These are phyloP conservation scores for Axea sp. DNA, from an alignment of 2,888 invertebrate species.

Conservation along the genomic window DNA sequence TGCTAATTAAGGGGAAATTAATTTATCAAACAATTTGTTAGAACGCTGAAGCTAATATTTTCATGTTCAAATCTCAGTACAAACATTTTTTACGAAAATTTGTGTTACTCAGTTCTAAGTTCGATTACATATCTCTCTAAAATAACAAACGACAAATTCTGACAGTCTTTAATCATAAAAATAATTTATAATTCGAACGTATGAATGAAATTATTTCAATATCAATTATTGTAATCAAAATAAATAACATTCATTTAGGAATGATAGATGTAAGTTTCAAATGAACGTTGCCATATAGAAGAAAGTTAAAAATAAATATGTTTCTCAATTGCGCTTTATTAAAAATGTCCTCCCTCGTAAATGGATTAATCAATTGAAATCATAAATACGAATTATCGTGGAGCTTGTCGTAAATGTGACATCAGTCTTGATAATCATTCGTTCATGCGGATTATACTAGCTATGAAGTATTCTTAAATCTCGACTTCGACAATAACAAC, in stretches of 20 bases:
- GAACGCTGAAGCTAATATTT: not conserved
- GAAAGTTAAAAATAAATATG: too few species aligned
- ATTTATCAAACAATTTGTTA: constrained; percentile 30
- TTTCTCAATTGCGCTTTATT: constrained; percentile 16
- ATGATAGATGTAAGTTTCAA: too few species aligned
- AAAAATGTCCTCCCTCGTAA: constrained; percentile 13
- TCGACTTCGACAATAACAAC: constrained; percentile 10
- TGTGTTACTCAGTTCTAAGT: too few species aligned
- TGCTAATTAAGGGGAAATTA: constrained; percentile 35
- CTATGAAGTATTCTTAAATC: constrained; percentile 24
- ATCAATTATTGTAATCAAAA: too few species aligned
- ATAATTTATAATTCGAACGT: too few species aligned
- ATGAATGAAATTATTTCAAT: too few species aligned
- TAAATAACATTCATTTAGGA: too few species aligned
- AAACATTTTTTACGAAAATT: too few species aligned
- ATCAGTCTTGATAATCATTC: constrained; percentile 32
- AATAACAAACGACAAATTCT: not conserved
- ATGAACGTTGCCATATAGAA: too few species aligned
- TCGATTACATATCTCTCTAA: too few species aligned
- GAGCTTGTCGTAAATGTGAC: constrained; percentile 1
- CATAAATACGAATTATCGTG: constrained; percentile 28
- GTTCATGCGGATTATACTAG: constrained; percentile 2
- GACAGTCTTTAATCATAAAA: not conserved
- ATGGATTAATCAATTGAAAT: constrained; percentile 37
- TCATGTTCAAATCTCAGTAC: too few species aligned